Evolutionary conservation across 2,888 invertebrate genomes (phyloP).

Genomic region (Cheilosia urbana): DNA sequence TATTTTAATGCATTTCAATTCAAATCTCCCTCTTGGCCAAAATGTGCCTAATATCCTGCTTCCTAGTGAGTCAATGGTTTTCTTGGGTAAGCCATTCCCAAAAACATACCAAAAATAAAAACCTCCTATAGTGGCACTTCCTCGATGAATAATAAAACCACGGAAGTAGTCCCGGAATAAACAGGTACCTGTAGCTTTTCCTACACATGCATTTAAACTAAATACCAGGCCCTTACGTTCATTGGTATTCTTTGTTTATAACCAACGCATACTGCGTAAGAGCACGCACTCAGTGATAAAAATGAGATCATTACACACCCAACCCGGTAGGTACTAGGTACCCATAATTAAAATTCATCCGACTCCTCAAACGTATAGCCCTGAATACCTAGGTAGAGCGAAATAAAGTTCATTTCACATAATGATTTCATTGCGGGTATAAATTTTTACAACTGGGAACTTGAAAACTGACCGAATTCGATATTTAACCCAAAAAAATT

Average conservation of each 20-base stretch:
- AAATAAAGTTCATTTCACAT: constrained; percentile 11
- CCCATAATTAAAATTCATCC: constrained; percentile 14
- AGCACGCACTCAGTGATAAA: not conserved
- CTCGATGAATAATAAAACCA: constrained; percentile 29
- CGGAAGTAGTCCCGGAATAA: constrained; percentile 2
- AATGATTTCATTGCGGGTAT: not conserved
- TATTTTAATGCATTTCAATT: too few relatives aligned
- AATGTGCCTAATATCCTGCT: too few relatives aligned
- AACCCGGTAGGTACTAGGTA: not conserved
- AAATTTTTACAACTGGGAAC: not conserved
- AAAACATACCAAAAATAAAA: too few relatives aligned
- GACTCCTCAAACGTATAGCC: constrained; percentile 20
- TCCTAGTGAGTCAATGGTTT: too few relatives aligned
- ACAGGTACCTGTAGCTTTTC: not conserved
- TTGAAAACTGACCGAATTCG: not conserved
- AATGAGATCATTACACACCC: constrained; percentile 24
- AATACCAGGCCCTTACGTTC: constrained; percentile 28
- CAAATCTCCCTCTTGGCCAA: too few relatives aligned
- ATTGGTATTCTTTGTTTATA: constrained; percentile 18
- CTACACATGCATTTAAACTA: not conserved
- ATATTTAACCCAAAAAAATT: not conserved
- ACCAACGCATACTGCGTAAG: not conserved
- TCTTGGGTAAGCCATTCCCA: too few relatives aligned
- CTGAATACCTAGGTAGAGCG: constrained; percentile 17
- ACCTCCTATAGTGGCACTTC: not conserved